Evolutionary conservation across 2,113 vertebrate species (phyloP), one percentile per base, ranked within the genome.

Genomic region (Castor canadensis): DNA sequence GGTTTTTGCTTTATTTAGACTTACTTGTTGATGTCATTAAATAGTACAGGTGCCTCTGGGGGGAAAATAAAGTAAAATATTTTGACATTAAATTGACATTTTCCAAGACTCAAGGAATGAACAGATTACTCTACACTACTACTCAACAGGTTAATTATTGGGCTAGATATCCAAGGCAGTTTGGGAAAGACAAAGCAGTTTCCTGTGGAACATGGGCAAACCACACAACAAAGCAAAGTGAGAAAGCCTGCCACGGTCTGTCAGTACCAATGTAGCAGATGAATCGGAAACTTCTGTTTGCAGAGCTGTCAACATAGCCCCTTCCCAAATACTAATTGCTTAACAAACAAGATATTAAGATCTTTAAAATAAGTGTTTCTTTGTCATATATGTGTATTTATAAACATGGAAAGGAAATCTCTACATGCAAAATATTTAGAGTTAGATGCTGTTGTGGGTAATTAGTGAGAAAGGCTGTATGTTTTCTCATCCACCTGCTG

Each of bases 341-440:
- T 94, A 96, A 96, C 97, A 97, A 97, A 95, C 97, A 97, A 86
- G 93, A 95, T 96, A 98, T 97, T 97, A 96, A 97, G 91, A 97
- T 98, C 97, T 98, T 97, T 97, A 97, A 96, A 98, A 97, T 97
- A 97, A 97, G 97, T 95, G 94, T 92, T 93, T 97, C 97, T 97
- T 97, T 98, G 97, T 98, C 94, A 95, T 97, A 95, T 95, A 97
- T 96, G 95, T 97, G 96, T 97, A 97, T 97, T 98, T 98, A 95
- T 96, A 98, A 97, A 97, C 97, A 97, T 83, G 93, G 95, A 91
- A 93, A 64, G 96, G 82, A 95, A 95, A 95, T 95, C 96, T 96
- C 96, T 97, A 95, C 96, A 94, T 97, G 96, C 96, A 96, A 97
- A 98, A 97, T 97, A 97, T 97, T 98, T 94, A 93, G 96, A 98